Percentiles rank a stretch among this genome's conserved stretches.
Conservation (phyloP, 2,113 vertebrate species). For the Scophthalmus maximus region DNA sequence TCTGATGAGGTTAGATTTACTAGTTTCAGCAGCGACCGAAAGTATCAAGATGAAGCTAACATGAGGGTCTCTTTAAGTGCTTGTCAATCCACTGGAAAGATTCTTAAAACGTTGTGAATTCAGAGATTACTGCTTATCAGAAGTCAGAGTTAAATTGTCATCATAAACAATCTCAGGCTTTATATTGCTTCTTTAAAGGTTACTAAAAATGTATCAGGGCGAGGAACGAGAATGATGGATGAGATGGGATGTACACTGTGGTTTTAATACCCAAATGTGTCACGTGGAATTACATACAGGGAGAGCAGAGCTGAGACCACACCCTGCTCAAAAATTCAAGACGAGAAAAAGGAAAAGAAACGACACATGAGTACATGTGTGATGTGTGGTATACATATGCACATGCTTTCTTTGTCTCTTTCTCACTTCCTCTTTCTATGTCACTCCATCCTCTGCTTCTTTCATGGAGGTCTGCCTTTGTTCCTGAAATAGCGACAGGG, state of each 20-base stretch:
- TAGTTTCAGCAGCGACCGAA: slow-evolving; percentile 34
- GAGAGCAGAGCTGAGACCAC: slow-evolving; percentile 11
- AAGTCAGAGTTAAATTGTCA: background rate
- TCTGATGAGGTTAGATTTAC: slow-evolving; percentile 30
- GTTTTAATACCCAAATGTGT: slow-evolving; percentile 29
- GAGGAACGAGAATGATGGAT: slow-evolving; percentile 21
- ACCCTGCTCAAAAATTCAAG: slow-evolving; percentile 54
- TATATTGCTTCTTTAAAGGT: background rate
- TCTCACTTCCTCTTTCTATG: slow-evolving; percentile 27
- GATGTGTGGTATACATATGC: slow-evolving; percentile 14
- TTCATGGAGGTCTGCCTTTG: slow-evolving; percentile 49
- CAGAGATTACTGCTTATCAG: slow-evolving; percentile 31
- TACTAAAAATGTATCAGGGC: background rate
- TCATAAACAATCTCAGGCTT: slow-evolving; percentile 14
- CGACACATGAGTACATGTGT: slow-evolving; percentile 20
- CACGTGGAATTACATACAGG: background rate
- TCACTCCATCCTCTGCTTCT: slow-evolving; percentile 40
- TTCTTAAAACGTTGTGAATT: too few species aligned
- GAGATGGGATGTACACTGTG: slow-evolving; percentile 12
- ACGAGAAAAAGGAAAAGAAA: slow-evolving; percentile 13
- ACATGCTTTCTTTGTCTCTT: slow-evolving; percentile 11
- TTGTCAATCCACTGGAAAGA: slow-evolving; percentile 13
- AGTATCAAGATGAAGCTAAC: slow-evolving; percentile 36
- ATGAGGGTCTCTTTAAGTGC: slow-evolving; percentile 22
- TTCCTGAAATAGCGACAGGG: slow-evolving; percentile 59